A percentile compares a stretch with the other conserved stretches of the same genome.
Evolutionary conservation across 2,113 vertebrate species (phyloP).

Genomic region (Condylura cristata): DNA sequence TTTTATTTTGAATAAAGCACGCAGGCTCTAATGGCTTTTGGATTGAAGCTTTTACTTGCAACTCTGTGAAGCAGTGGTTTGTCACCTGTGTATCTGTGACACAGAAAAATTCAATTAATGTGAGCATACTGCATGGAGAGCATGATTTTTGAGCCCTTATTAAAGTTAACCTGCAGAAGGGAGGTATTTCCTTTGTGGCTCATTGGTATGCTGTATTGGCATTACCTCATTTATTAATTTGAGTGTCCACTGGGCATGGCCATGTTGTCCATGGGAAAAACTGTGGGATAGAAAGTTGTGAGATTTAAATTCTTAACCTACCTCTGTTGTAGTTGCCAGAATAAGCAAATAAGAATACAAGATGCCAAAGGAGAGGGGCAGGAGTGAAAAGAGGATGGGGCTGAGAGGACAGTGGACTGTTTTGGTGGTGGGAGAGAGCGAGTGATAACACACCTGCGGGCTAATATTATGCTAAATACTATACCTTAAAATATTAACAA

Average conservation of each 20-base stretch:
- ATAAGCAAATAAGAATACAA: constrained; percentile 27
- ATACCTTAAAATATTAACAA: too few species aligned
- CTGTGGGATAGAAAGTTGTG: not conserved
- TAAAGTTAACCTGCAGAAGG: not conserved
- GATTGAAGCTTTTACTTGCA: constrained; percentile 8
- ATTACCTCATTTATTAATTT: not conserved
- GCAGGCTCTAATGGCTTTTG: not conserved
- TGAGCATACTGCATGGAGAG: not conserved
- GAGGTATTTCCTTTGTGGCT: constrained; percentile 46
- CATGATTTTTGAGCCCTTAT: not conserved
- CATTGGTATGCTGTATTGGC: not conserved
- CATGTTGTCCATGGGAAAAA: not conserved
- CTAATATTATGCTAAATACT: too few species aligned
- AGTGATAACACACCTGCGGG: too few species aligned
- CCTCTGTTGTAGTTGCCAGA: not conserved
- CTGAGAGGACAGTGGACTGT: too few species aligned
- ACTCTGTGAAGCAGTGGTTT: not conserved
- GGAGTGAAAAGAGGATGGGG: too few species aligned
- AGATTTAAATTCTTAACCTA: constrained; percentile 44
- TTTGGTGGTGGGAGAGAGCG: too few species aligned
- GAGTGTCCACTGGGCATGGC: not conserved
- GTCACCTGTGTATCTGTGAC: not conserved
- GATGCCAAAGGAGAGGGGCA: too few species aligned
- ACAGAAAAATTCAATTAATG: constrained; percentile 35
- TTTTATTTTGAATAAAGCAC: not conserved